These are phyloP conservation scores for Idris sp. DNA, from an alignment of 1,140 invertebrate genomes.

Conservation along the genomic window DNA sequence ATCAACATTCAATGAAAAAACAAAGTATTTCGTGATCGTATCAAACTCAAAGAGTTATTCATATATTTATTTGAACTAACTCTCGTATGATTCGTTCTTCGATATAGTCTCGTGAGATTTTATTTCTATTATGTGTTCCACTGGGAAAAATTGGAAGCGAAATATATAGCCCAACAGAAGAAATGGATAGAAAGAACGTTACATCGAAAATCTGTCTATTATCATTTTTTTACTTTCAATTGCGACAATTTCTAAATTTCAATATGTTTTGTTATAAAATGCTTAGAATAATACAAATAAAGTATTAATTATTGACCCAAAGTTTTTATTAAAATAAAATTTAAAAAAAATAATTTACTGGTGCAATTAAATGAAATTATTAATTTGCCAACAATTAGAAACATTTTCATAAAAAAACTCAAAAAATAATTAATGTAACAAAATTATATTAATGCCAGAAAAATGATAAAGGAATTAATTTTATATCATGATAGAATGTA, in stretches of 20 bases:
- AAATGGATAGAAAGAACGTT: slow-evolving; percentile 60
- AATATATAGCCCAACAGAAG: slow-evolving; percentile 43
- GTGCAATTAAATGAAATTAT: no score
- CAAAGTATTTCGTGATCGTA: slow-evolving; percentile 23
- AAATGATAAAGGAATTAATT: no score
- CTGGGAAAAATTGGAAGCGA: slow-evolving; percentile 61
- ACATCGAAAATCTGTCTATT: slow-evolving; percentile 44
- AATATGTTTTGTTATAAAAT: slow-evolving; percentile 18
- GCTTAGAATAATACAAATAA: no score
- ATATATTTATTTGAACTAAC: slow-evolving; percentile 19
- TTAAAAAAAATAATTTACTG: no score
- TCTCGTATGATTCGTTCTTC: slow-evolving; percentile 29
- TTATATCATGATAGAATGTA: no score
- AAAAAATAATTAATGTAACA: no score
- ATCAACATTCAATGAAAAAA: no score
- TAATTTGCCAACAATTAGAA: no score
- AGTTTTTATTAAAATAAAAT: no score
- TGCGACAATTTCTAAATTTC: slow-evolving; percentile 40
- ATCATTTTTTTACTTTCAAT: slow-evolving; percentile 31
- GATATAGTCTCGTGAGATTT: slow-evolving; percentile 52
- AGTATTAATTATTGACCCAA: no score
- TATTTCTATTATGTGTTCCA: slow-evolving; percentile 66
- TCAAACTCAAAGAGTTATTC: slow-evolving; percentile 17
- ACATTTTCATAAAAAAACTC: no score
- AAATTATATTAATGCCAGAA: no score